phyloP scores from a whole-genome alignment of 2,113 vertebrate genomes.

The Lycocorax pyrrhopterus region DNA sequence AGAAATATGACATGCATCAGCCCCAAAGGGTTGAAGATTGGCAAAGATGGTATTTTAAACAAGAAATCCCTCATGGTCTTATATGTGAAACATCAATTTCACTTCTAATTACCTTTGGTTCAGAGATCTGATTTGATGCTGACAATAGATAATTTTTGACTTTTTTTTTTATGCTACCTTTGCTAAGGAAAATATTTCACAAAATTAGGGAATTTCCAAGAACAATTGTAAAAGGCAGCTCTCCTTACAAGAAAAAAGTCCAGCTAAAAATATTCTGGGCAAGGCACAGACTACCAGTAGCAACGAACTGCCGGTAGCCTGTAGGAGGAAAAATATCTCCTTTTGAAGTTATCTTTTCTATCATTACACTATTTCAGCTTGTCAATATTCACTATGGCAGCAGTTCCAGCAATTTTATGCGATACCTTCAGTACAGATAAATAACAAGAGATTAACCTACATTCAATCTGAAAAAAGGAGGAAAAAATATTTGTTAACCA shows the following conservation, averaged over 20 bases:
- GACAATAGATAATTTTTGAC: background rate
- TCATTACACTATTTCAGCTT: constrained; percentile 38
- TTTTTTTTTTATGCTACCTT: background rate
- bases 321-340: background rate
- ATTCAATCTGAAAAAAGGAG: constrained; percentile 43
- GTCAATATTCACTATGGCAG: constrained; percentile 22
- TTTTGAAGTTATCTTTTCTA: background rate
- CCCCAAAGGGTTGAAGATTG: background rate
- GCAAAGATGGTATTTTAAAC: background rate
- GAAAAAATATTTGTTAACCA: constrained; percentile 53
- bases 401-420: constrained; percentile 33
- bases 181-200: background rate
- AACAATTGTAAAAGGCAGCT: background rate
- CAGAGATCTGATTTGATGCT: background rate
- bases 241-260: background rate
- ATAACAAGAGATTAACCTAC: constrained; percentile 49
- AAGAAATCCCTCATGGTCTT: background rate
- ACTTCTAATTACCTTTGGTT: background rate
- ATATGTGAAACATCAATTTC: background rate
- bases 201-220: background rate
- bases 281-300: background rate
- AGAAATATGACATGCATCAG: background rate
- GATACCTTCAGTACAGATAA: constrained; percentile 45
- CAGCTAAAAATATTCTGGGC: background rate
- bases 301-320: background rate